phyloP scores from a whole-genome alignment of 2,797 vertebrate genomes.

The Sebastes melanostomus region DNA sequence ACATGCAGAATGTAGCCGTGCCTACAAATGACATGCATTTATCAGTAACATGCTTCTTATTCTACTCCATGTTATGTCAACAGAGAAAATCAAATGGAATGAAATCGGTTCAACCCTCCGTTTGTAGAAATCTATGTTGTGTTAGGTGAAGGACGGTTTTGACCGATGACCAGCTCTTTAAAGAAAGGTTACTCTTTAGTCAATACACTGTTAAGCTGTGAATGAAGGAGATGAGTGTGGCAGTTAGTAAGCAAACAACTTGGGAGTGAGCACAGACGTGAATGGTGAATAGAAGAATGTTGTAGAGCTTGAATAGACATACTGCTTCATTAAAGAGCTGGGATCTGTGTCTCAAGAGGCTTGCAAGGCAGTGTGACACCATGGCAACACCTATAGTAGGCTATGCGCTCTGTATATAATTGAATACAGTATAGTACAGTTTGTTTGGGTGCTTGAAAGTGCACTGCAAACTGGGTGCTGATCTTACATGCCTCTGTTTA shows the following conservation, averaged over 20 bases:
- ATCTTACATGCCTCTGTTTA: background rate
- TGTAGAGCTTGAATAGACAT: background rate
- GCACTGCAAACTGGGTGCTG: background rate
- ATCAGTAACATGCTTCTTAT: background rate
- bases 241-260: conserved; percentile 9
- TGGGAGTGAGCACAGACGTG: background rate
- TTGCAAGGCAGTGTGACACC: background rate
- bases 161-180: background rate
- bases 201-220: background rate
- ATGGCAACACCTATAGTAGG: background rate
- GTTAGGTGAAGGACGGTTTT: background rate
- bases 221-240: background rate
- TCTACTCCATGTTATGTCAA: background rate
- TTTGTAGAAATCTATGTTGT: background rate
- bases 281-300: background rate
- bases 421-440: background rate
- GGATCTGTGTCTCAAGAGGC: background rate
- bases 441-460: background rate
- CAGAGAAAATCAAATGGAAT: background rate
- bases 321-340: background rate
- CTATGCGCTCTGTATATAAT: background rate
- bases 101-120: background rate
- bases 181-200: background rate
- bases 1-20: conserved; percentile 8
- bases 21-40: background rate